Evolutionary conservation across 2,797 vertebrate species (phyloP), one percentile per base, ranked within the genome.

Genomic region (Oreochromis mossambicus): DNA sequence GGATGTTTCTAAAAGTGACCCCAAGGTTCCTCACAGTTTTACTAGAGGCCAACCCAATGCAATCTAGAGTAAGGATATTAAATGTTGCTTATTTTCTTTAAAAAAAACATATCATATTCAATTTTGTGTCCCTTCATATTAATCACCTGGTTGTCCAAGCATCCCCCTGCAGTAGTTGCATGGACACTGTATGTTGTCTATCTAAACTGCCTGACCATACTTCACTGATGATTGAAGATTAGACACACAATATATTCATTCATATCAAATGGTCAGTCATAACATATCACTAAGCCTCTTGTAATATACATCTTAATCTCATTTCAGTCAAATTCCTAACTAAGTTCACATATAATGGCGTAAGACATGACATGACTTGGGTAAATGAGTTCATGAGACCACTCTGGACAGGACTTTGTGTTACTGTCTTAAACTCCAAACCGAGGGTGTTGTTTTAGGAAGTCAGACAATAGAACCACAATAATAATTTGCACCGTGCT

Each of bases 381-480:
- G n/a, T 78, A 82, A 48, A 88, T 83, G 77, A 80, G 61, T 85
- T 83, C 81, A 54, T 82, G 85, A 87, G 50, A 24, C 38, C 29
- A 68, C 10, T 11, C 26, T 51, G 58, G 52, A 85, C 21, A 52
- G 76, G 34, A 48, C n/a, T 26, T 87, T 41, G 8, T 66, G 73
- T 85, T 85, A 80, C 73, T 89, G 88, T 91, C 86, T 85, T 77
- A 70, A 82, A 78, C 36, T 54, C 83, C 82, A 80, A 81, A 55
- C 48, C 21, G 15, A 70, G 86, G 86, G 81, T 83, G 86, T 80
- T 87, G 81, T 86, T 61, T 51, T 86, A 92, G 93, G 90, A 94
- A 92, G 87, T 82, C 52, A 80, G 54, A 93, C 92, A 95, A 93
- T 88, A 79, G 83, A 86, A 75, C 55, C 77, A 73, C 48, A 90